phyloP scores from a whole-genome alignment of 2,888 invertebrate genomes.

The Baronia brevicornis region DNA sequence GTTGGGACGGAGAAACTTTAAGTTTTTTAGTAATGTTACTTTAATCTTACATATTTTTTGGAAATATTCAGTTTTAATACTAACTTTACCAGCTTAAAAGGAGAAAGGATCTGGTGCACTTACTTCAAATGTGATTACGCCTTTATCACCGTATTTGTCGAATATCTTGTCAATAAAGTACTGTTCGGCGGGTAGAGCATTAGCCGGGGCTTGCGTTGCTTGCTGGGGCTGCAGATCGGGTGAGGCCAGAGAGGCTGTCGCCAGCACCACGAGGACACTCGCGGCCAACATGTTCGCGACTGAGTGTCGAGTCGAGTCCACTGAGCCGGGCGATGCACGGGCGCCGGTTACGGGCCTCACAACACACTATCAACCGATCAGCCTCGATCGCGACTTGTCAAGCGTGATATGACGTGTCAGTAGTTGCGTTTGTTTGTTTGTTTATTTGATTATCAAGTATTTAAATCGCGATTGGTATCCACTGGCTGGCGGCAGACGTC shows the following conservation, averaged over 20 bases:
- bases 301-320: constrained; percentile 32
- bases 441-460: constrained; percentile 50
- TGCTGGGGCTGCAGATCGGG: constrained; percentile 16
- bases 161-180: constrained; percentile 73
- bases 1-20: neutral
- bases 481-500: constrained; percentile 37
- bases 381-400: constrained; percentile 37
- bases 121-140: constrained; percentile 74
- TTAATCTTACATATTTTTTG: too few relatives aligned
- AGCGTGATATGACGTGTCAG: constrained; percentile 41
- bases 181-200: constrained; percentile 51
- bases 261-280: constrained; percentile 47
- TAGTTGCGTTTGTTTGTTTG: constrained; percentile 49
- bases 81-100: too few relatives aligned
- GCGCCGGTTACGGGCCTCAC: constrained; percentile 39
- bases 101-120: too few relatives aligned
- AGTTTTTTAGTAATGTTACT: too few relatives aligned
- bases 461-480: constrained; percentile 33
- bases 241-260: constrained; percentile 32
- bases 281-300: constrained; percentile 55
- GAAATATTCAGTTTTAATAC: too few relatives aligned
- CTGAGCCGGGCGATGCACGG: constrained; percentile 21
- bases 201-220: constrained; percentile 30
- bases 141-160: constrained; percentile 73
- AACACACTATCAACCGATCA: constrained; percentile 52